phyloP scores from a whole-genome alignment of 2,797 vertebrate genomes.

The Catharus ustulatus region DNA sequence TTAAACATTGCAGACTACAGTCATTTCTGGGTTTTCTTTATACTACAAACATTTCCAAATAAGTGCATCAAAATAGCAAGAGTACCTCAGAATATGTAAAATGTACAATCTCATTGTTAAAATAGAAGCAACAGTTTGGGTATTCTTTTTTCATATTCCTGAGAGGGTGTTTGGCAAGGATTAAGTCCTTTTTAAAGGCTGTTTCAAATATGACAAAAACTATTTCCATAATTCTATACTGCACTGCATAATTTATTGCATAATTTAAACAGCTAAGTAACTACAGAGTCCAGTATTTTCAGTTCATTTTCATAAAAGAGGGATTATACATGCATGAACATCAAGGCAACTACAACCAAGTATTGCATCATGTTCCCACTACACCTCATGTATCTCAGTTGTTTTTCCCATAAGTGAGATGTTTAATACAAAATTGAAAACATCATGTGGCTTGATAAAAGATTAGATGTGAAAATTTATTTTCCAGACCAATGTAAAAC shows the following conservation, averaged over 20 bases:
- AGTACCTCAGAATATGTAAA: not conserved
- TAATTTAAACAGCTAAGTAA: not conserved
- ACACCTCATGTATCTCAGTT: not conserved
- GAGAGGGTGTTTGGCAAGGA: not conserved
- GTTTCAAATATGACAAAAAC: not conserved
- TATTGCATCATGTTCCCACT: constrained; percentile 64
- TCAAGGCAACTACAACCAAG: constrained; percentile 36
- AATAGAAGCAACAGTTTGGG: not conserved
- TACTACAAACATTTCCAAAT: not conserved
- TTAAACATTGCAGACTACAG: not conserved
- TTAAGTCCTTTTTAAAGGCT: not conserved
- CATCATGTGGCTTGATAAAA: not conserved
- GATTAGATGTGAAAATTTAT: not conserved
- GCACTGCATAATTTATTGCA: not conserved
- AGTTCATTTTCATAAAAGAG: constrained; percentile 45
- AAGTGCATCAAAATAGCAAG: not conserved
- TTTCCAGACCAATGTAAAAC: not conserved
- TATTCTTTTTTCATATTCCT: not conserved
- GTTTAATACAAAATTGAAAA: constrained; percentile 14
- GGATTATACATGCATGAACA: not conserved
- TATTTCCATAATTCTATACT: not conserved
- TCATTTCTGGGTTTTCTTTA: not conserved
- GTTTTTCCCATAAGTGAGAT: constrained; percentile 14
- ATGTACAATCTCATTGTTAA: not conserved
- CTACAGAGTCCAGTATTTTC: constrained; percentile 10